Percentiles rank a stretch among this genome's conserved stretches.
These are phyloP conservation scores for Tragelaphus eurycerus DNA, from an alignment of 2,797 vertebrate species.

Conservation along the genomic window DNA sequence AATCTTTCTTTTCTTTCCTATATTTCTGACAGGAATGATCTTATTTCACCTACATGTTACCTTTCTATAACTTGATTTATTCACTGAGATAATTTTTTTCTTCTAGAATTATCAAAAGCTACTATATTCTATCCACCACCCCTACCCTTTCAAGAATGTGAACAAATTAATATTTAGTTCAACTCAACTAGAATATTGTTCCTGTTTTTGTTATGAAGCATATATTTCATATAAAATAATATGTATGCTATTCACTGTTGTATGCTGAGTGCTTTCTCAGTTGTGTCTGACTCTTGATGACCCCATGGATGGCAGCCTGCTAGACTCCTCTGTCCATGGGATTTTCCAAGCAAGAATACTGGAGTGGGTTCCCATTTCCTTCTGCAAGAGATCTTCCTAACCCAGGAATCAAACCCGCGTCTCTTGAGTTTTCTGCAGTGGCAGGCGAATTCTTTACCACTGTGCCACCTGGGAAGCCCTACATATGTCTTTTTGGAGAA, in stretches of 20 bases:
- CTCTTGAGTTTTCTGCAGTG: not conserved
- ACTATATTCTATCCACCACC: not conserved
- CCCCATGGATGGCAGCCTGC: not conserved
- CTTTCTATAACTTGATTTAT: not conserved
- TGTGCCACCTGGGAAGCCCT: not conserved
- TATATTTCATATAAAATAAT: not conserved
- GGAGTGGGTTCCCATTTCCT: not conserved
- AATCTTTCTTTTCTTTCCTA: not conserved
- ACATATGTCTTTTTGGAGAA: not conserved
- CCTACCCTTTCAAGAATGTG: not conserved
- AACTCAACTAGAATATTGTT: not conserved
- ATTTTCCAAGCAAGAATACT: not conserved
- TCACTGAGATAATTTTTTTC: not conserved
- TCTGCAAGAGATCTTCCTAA: not conserved
- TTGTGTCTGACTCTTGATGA: not conserved
- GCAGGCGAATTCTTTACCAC: not conserved
- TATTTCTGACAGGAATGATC: not conserved
- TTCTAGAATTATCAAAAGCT: not conserved
- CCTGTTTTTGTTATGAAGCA: not conserved
- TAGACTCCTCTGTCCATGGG: not conserved
- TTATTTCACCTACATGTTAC: not conserved
- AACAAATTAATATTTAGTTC: constrained; percentile 20
- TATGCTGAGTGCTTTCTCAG: not conserved
- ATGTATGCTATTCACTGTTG: not conserved
- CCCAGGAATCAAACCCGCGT: not conserved